Evolutionary conservation across 2,888 invertebrate genomes (phyloP).

Genomic region (Zygogramma bicolorata): DNA sequence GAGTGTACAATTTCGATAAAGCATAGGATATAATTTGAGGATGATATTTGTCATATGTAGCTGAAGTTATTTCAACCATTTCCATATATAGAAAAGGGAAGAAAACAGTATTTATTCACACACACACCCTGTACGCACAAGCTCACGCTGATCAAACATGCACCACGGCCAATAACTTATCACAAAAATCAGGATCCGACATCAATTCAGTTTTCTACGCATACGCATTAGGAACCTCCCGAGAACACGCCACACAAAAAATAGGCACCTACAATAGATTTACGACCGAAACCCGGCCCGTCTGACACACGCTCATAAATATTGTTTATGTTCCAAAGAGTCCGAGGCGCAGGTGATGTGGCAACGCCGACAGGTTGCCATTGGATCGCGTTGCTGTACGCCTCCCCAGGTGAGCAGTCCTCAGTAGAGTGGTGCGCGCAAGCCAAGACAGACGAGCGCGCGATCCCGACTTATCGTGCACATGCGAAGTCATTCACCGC

Average conservation of each 20-base stretch:
- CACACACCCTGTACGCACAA: conserved; percentile 25
- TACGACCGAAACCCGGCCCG: conserved; percentile 66
- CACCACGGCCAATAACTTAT: conserved; percentile 47
- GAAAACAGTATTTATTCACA: background rate
- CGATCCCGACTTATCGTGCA: too few species aligned
- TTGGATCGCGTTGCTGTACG: conserved; percentile 51
- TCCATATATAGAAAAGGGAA: too few species aligned
- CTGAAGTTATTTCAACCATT: background rate
- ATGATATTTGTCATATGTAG: background rate
- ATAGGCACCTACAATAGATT: conserved; percentile 64
- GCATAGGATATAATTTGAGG: background rate
- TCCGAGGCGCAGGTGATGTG: conserved; percentile 61
- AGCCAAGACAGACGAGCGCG: too few species aligned
- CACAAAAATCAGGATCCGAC: conserved; percentile 42
- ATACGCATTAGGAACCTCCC: conserved; percentile 58
- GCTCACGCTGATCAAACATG: conserved; percentile 31
- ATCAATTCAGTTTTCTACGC: conserved; percentile 51
- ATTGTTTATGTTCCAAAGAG: conserved; percentile 67
- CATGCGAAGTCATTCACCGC: conserved; percentile 46
- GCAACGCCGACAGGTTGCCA: conserved; percentile 63
- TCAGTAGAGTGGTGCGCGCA: conserved; percentile 62
- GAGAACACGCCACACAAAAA: conserved; percentile 56
- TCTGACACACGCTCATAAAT: conserved; percentile 68
- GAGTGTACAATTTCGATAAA: background rate
- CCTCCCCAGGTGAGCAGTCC: conserved; percentile 60